Base-by-base conservation (phyloP, 2,888 invertebrate species). In the Hyles lineata region DNA sequence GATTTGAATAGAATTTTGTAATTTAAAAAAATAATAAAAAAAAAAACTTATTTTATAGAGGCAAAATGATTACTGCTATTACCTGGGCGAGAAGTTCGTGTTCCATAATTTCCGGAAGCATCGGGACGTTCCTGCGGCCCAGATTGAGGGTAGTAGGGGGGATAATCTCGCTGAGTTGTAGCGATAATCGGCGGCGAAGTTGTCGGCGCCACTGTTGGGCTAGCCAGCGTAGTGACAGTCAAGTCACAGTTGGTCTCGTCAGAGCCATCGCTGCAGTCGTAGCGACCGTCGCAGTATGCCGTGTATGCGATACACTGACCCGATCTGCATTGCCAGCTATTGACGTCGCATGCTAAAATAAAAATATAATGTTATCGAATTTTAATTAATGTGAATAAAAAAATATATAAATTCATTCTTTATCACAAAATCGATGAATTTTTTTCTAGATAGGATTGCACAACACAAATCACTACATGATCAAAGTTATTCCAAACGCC, bases 241-340 rank as follows among this genome's bases (percentile, higher is more conserved):
- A 73, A 25, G 61, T 74, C 76, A 80, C 97, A 97, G 77, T 95
- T 90, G 25, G 81, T 80, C 87, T 98, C 98, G 84, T 98, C 98
- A 29, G 96, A 95, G 7, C 95, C 95, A 82, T 97, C 96, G 8
- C 90, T 85, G 82, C 98, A 98, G 79, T 98, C 96, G 0, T 71
- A 60, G 1, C 81, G 80, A 2, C 96, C 96, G 84, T 98, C 96
- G 87, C 98, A 98, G 75, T 90, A 87, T 74, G 94, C 95, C 29
- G 92, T 90, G 0, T 87, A 88, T 73, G 96, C 95, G 74, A 98
- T 96, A 81, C 97, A 98, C 74, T 96, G 93, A 1, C 97, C 96
- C 74, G 96, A 95, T 50, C 73, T 73, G 74, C 98, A 98, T 76
- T 95, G 95, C 93, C 96, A 98, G 84, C 97, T 95, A 80, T 96